Percentiles rank a stretch among this genome's conserved stretches.
Conservation (phyloP, 2,888 invertebrate species). For the Drosophila fulvimacula region DNA sequence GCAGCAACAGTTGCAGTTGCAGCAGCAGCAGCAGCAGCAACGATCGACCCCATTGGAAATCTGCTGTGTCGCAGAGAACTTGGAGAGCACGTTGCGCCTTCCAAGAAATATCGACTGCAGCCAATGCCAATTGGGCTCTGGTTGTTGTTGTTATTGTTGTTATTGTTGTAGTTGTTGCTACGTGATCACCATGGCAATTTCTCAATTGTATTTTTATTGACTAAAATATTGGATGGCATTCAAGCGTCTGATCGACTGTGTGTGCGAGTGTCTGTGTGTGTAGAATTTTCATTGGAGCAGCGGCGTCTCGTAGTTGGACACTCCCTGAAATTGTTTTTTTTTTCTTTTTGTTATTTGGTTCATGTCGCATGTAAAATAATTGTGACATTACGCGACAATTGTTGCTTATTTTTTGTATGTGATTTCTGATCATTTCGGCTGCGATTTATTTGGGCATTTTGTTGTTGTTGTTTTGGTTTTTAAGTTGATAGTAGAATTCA, state of each 20-base stretch:
- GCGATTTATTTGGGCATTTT: conserved; percentile 43
- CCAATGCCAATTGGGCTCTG: conserved; percentile 61
- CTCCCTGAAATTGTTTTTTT: conserved; percentile 52
- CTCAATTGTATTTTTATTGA: conserved; percentile 78
- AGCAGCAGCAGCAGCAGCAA: conserved; percentile 19
- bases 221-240: conserved; percentile 69
- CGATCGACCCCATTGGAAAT: conserved; percentile 34
- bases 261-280: conserved; percentile 35
- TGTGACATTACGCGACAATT: conserved; percentile 66
- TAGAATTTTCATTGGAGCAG: conserved; percentile 64
- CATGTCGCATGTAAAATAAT: conserved; percentile 68
- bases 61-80: conserved; percentile 14
- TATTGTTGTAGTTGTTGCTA: conserved; percentile 49
- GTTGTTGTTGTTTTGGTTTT: background rate
- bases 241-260: conserved; percentile 53
- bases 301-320: conserved; percentile 47
- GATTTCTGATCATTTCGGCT: conserved; percentile 29
- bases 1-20: conserved; percentile 7
- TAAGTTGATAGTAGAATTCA: background rate
- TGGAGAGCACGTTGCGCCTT: conserved; percentile 36
- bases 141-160: conserved; percentile 25
- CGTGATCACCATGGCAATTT: conserved; percentile 80
- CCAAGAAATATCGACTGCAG: conserved; percentile 58
- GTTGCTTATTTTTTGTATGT: conserved; percentile 31
- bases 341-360: conserved; percentile 61